phyloP scores from a whole-genome alignment of 2,888 invertebrate genomes.

The Drosophila infuscata region DNA sequence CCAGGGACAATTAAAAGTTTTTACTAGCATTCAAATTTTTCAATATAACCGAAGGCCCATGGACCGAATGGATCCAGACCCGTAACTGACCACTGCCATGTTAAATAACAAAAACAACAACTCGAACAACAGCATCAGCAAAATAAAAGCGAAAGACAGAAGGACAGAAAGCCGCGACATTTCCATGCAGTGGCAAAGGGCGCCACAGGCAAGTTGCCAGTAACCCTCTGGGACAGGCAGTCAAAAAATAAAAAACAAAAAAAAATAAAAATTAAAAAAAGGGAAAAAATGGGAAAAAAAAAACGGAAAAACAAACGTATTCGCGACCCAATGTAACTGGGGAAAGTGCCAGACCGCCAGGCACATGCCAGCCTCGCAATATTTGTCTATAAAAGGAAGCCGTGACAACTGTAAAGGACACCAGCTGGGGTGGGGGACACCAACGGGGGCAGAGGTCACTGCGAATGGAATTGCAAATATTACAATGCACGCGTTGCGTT shows the following conservation, averaged over 20 bases:
- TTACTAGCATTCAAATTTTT: conserved; percentile 81
- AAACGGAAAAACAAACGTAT: conserved; percentile 28
- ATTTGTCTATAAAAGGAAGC: conserved; percentile 75
- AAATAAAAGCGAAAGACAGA: conserved; percentile 43
- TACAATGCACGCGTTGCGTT: conserved; percentile 50
- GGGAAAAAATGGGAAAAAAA: conserved; percentile 15
- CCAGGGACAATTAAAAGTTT: conserved; percentile 77
- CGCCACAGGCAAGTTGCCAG: conserved; percentile 38
- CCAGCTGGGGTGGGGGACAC: neutral
- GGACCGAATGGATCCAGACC: conserved; percentile 61
- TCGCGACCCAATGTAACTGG: conserved; percentile 31
- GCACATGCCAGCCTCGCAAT: conserved; percentile 71
- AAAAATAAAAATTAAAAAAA: conserved; percentile 23
- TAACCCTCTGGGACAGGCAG: conserved; percentile 17
- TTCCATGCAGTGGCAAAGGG: conserved; percentile 72
- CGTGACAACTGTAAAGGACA: conserved; percentile 59
- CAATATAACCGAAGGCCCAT: conserved; percentile 72
- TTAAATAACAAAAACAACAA: conserved; percentile 33
- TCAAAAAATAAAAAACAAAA: conserved; percentile 19
- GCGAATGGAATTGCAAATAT: conserved; percentile 22
- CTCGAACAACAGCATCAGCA: conserved; percentile 32
- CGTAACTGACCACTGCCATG: conserved; percentile 66
- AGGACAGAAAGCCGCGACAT: conserved; percentile 70
- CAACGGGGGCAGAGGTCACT: conserved; percentile 32
- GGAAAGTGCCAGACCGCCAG: conserved; percentile 60